Conservation (phyloP, 2,888 invertebrate genomes). For the Xylophagus ater region DNA sequence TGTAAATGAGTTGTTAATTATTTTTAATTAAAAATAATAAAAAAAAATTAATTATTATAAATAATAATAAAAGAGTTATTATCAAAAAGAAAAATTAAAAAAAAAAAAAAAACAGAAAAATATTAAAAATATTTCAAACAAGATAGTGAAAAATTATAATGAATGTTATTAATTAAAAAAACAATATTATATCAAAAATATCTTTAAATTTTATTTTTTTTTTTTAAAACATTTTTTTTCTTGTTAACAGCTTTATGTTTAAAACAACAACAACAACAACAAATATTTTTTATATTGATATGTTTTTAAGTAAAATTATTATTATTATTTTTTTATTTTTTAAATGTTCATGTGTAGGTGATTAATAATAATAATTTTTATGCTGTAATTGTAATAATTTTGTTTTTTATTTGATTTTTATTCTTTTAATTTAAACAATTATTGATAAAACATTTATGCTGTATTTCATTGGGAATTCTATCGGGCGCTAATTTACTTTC, state of each 20-base stretch:
- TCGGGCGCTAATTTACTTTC: background rate
- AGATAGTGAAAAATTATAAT: slow-evolving; percentile 10
- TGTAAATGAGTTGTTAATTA: slow-evolving; percentile 20
- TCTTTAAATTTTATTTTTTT: slow-evolving; percentile 8
- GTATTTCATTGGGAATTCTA: background rate
- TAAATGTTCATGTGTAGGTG: slow-evolving; percentile 16
- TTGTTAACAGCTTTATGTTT: slow-evolving; percentile 18
- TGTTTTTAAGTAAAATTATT: slow-evolving; percentile 13
- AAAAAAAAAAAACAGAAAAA: slow-evolving; percentile 4
- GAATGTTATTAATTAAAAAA: background rate
- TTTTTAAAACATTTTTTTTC: slow-evolving; percentile 8
- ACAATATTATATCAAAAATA: slow-evolving; percentile 1
- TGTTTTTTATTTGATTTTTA: slow-evolving; percentile 8
- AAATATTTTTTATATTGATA: slow-evolving; percentile 10
- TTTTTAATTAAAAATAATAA: slow-evolving; percentile 14
- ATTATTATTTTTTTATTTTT: slow-evolving; percentile 15
- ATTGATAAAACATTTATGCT: no score
- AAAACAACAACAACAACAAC: slow-evolving; percentile 13
- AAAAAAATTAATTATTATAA: background rate
- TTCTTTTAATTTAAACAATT: slow-evolving; percentile 3
- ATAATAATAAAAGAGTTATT: background rate
- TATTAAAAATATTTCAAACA: slow-evolving; percentile 6
- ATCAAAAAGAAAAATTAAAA: slow-evolving; percentile 3
- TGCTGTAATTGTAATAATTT: no score
- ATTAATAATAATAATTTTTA: slow-evolving; percentile 12